Percentiles rank a stretch among this genome's conserved stretches.
phyloP scores from a whole-genome alignment of 2,113 vertebrate species.

The Anarhynchus alexandrinus region DNA sequence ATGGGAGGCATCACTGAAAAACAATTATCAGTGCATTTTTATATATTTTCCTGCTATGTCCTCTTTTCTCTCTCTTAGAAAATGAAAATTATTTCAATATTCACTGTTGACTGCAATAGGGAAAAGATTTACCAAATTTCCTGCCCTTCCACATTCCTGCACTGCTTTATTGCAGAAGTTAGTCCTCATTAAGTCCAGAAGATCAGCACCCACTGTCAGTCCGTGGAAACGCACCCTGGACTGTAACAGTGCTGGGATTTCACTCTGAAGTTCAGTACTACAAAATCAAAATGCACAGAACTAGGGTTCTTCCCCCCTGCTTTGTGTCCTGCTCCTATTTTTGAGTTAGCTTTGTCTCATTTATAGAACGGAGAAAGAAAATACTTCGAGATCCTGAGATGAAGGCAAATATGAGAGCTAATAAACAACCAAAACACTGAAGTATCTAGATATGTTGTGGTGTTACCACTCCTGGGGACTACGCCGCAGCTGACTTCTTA shows the following conservation, averaged over 20 bases:
- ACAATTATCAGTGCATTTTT: neutral
- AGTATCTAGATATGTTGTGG: neutral
- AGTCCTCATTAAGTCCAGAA: neutral
- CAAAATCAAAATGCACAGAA: neutral
- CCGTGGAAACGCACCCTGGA: neutral
- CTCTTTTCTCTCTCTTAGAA: neutral
- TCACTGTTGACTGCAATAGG: neutral
- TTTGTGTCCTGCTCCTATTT: neutral
- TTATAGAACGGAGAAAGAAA: neutral
- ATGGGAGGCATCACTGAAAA: neutral
- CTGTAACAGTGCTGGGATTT: neutral
- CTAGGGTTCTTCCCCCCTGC: neutral
- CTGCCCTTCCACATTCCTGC: neutral
- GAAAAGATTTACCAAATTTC: neutral
- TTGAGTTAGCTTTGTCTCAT: neutral
- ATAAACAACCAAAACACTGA: neutral
- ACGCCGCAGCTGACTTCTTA: neutral
- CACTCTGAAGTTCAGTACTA: neutral
- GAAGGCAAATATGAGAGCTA: neutral
- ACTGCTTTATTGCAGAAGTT: neutral
- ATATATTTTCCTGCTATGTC: neutral
- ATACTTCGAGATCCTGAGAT: neutral
- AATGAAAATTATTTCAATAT: neutral
- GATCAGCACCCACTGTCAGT: neutral
- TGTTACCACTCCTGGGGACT: neutral